These are phyloP conservation scores for Zaprionus africanus DNA, from an alignment of 1,140 invertebrate genomes.

Conservation along the genomic window DNA sequence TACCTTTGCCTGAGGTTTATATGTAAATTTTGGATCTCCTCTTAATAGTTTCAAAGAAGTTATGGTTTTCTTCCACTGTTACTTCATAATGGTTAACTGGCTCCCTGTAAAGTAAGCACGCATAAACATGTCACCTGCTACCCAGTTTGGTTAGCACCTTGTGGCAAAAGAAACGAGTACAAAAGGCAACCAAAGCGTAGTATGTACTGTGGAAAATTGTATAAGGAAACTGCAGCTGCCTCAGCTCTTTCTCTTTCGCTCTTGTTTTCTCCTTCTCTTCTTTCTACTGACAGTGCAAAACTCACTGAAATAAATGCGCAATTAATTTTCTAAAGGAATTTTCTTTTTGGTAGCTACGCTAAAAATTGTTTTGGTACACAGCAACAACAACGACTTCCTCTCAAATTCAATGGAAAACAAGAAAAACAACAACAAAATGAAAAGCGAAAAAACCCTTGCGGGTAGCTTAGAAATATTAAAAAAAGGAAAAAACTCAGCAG, in stretches of 20 bases:
- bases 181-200: constrained; percentile 22
- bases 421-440: constrained; percentile 26
- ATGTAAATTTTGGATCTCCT: not conserved
- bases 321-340: constrained; percentile 77
- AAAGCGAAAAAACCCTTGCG: constrained; percentile 36
- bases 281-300: constrained; percentile 42
- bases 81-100: not conserved
- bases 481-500: constrained; percentile 24
- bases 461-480: constrained; percentile 19
- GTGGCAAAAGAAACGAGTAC: not conserved
- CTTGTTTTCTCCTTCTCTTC: constrained; percentile 16
- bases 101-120: not conserved
- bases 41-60: not conserved
- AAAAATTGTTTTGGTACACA: constrained; percentile 61
- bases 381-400: constrained; percentile 40
- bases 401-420: constrained; percentile 66
- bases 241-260: constrained; percentile 7
- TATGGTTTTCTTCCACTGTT: not conserved
- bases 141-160: not conserved
- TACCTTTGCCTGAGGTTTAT: no score
- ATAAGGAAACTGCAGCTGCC: constrained; percentile 25
- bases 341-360: constrained; percentile 32
- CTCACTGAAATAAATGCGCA: constrained; percentile 79
- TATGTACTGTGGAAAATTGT: constrained; percentile 54
- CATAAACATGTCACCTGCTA: constrained; percentile 16